Base-by-base conservation (phyloP, 2,113 vertebrate genomes). In the Xenus cinereus region DNA sequence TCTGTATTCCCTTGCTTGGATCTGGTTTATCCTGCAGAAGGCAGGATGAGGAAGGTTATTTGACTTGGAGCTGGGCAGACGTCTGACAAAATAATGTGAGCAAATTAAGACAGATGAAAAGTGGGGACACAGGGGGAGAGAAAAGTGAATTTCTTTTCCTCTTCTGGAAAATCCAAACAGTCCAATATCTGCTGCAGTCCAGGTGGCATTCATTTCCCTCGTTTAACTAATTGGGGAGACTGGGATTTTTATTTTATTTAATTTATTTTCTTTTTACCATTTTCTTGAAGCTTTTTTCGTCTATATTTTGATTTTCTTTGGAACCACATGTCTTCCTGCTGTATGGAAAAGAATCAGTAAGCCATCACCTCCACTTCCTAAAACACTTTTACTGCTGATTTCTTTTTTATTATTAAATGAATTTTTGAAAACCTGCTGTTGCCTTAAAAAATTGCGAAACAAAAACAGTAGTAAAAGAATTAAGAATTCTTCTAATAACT, bases 71-170 rank as follows among this genome's bases (percentile, higher is more conserved):
- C 77, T 18, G n/a, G 85, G 84, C 72, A 96, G 43, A 68, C 37
- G 39, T 93, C 94, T 98, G 91, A 97, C 84, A 97, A 85, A 97
- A 97, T 97, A 94, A 90, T 10, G 46, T 48, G 96, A 90, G 48
- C 76, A 93, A 97, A 95, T 95, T 87, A 97, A 97, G 93, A 87
- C 67, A 53, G 92, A 96, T 97, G 90, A 94, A 97, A 98, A 97
- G 45, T 62, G 60, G 72, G 89, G 87, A 62, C 62, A 81, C 41
- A 67, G 46, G 14, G 57, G 80, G 53, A 75, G 84, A 93, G 91
- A 82, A 84, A 95, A 95, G 83, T 77, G 72, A 77, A 88, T 93
- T 96, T 88, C 83, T 91, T 78, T 82, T 90, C 80, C 82, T 91
- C 48, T 66, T 18, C 88, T 89, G 54, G 83, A 96, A 97, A 97